Base-by-base conservation (phyloP, 1,140 invertebrate species). In the Pseudoatta argentina region DNA sequence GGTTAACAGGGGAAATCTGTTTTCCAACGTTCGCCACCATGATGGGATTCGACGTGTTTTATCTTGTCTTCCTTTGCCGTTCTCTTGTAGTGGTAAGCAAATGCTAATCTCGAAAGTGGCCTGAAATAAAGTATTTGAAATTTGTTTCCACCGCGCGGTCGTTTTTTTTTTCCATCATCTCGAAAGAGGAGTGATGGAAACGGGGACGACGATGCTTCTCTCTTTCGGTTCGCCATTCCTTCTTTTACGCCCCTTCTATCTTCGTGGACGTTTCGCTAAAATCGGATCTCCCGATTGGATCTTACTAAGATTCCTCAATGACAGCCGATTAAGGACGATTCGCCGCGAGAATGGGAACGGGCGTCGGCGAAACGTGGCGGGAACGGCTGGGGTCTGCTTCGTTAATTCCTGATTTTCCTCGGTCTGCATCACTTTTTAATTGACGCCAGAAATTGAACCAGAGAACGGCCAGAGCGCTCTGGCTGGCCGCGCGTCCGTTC, bases 351-450 rank as follows among this genome's bases (percentile, higher is more conserved):
- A 72, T 59, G 79, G 72, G 87, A 89, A 89, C 88, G 88, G 53
- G 77, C 76, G 64, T 88, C 73, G 73, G 88, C 88, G 67, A 77
- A 89, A 73, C 71, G 63, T 53, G 64, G 55, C 48, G 72, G 71
- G 69, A 63, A 64, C 86, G 59, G 64, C 66, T 34, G 69, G 69
- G 55, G 88, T 55, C 83, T 88, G 92, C 91, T 92, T 93, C 93
- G 93, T 94, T 95, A 94, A 95, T 94, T 94, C 94, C 94, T 93
- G 94, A 95, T 95, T 94, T 94, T 94, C 92, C 94, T 95, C 93
- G 94, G 94, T 95, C 92, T 94, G 92, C 92, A 93, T 94, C 94
- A 94, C 94, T 95, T 95, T 95, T 95, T 95, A 94, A 95, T 95
- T 95, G 94, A 95, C 93, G 93, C 94, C 94, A 94, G 94, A 94